phyloP scores from a whole-genome alignment of 2,888 invertebrate species.

The Taphrorychus bicolor region DNA sequence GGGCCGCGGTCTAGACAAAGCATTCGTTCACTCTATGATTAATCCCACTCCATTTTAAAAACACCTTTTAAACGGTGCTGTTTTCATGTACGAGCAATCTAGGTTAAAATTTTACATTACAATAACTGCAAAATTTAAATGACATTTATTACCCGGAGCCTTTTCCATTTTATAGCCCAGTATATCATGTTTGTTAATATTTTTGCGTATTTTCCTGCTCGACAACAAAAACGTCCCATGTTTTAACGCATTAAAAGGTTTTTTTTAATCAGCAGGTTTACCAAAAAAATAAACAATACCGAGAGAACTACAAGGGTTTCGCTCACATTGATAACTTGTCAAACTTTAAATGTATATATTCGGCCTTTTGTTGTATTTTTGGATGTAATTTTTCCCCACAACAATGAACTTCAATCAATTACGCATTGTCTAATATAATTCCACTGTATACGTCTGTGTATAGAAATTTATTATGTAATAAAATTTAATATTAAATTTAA shows the following conservation, averaged over 20 bases:
- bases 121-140: background rate
- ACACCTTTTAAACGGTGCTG: background rate
- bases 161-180: background rate
- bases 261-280: background rate
- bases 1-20: too few species aligned
- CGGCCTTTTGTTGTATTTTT: background rate
- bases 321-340: too few species aligned
- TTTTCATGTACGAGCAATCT: background rate
- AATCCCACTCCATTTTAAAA: background rate
- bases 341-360: background rate
- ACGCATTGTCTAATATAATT: background rate
- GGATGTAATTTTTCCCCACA: background rate
- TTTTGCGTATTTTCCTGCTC: background rate
- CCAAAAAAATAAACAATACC: background rate
- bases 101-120: background rate
- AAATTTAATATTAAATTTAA: slow-evolving; percentile 6
- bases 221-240: background rate
- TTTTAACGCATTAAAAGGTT: background rate
- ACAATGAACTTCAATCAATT: slow-evolving; percentile 2
- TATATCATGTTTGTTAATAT: background rate
- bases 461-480: slow-evolving; percentile 3
- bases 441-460: background rate
- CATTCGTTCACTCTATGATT: too few species aligned
- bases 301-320: background rate
- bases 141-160: background rate